Evolutionary conservation across 2,797 vertebrate species (phyloP).

Genomic region (Pseudochromis fuscus): DNA sequence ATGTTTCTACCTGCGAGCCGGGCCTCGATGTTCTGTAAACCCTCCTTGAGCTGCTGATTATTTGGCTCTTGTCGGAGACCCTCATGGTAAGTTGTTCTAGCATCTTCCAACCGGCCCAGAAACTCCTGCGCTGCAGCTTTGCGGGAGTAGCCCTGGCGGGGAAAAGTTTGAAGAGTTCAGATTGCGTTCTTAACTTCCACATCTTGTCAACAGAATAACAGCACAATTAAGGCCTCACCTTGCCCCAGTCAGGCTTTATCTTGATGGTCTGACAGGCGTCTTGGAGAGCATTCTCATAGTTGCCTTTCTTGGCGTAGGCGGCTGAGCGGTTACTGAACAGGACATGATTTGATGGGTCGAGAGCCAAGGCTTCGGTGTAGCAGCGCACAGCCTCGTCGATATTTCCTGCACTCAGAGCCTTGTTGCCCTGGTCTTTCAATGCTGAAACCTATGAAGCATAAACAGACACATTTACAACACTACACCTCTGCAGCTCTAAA

Average conservation of each 20-base stretch:
- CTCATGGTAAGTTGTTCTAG: slow-evolving; percentile 92
- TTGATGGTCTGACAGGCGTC: slow-evolving; percentile 93
- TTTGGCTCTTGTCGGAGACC: slow-evolving; percentile 90
- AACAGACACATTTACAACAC: slow-evolving; percentile 4
- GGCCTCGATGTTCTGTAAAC: slow-evolving; percentile 88
- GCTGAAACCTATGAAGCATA: slow-evolving; percentile 86
- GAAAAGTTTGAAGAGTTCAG: background rate
- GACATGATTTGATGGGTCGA: slow-evolving; percentile 93
- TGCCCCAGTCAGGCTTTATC: slow-evolving; percentile 96
- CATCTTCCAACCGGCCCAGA: slow-evolving; percentile 92
- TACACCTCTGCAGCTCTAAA: background rate
- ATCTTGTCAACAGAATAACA: slow-evolving; percentile 56
- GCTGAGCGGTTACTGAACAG: slow-evolving; percentile 94
- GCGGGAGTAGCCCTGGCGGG: slow-evolving; percentile 91
- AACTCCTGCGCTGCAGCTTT: slow-evolving; percentile 95
- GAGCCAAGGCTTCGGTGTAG: slow-evolving; percentile 92
- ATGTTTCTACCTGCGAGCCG: slow-evolving; percentile 83
- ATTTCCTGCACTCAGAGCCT: slow-evolving; percentile 92
- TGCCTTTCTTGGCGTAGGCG: slow-evolving; percentile 89
- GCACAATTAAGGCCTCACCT: slow-evolving; percentile 81
- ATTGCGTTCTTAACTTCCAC: background rate
- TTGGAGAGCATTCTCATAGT: slow-evolving; percentile 89
- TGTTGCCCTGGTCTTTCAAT: slow-evolving; percentile 95
- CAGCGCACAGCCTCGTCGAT: slow-evolving; percentile 91
- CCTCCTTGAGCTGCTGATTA: slow-evolving; percentile 88